A percentile compares a stretch with the other conserved stretches of the same genome.
phyloP scores from a whole-genome alignment of 2,888 invertebrate species.

The Nomada ferruginata region DNA sequence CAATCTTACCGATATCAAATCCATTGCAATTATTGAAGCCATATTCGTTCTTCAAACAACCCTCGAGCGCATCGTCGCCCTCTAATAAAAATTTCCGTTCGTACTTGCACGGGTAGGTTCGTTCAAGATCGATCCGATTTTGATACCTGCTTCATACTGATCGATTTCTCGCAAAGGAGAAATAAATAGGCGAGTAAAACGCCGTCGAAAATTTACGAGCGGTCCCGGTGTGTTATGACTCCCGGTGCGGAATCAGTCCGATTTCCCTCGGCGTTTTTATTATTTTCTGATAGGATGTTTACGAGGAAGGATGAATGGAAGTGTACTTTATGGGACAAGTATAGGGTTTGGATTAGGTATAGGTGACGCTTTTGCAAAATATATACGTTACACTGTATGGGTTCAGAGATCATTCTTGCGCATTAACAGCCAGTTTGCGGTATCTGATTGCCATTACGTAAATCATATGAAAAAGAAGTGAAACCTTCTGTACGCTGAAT shows the following conservation, averaged over 20 bases:
- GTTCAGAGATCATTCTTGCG: slow-evolving; percentile 37
- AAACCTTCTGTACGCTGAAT: not conserved
- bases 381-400: slow-evolving; percentile 43
- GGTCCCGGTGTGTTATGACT: slow-evolving; percentile 61
- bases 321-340: slow-evolving; percentile 80
- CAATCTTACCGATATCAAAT: not conserved
- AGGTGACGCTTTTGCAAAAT: slow-evolving; percentile 62
- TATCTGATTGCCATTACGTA: slow-evolving; percentile 3
- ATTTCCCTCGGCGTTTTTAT: slow-evolving; percentile 77
- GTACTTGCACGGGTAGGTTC: slow-evolving; percentile 11
- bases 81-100: slow-evolving; percentile 17
- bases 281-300: slow-evolving; percentile 78
- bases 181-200: slow-evolving; percentile 71
- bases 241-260: slow-evolving; percentile 65
- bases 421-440: slow-evolving; percentile 36
- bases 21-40: not conserved
- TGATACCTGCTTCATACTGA: slow-evolving; percentile 59
- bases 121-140: slow-evolving; percentile 50
- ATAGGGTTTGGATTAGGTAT: slow-evolving; percentile 79
- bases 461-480: not conserved
- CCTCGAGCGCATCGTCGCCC: not conserved
- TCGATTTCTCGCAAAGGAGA: slow-evolving; percentile 66
- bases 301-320: slow-evolving; percentile 76
- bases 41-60: not conserved
- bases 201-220: slow-evolving; percentile 76